These are phyloP conservation scores for Pogonomyrmex barbatus DNA, from an alignment of 1,140 invertebrate species.

Conservation along the genomic window DNA sequence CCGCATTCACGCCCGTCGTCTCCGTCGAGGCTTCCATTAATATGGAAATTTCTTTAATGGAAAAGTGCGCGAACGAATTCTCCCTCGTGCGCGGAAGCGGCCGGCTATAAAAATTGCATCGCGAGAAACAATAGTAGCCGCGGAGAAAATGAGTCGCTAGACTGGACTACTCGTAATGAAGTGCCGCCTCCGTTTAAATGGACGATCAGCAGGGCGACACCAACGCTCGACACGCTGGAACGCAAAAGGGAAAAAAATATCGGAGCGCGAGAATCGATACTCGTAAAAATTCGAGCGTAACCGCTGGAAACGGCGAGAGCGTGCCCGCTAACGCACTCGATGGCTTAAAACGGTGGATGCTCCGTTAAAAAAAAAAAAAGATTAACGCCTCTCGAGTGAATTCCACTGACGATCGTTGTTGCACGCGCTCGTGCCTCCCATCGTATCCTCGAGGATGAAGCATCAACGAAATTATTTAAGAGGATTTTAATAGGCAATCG, in stretches of 20 bases:
- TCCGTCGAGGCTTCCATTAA: constrained; percentile 74
- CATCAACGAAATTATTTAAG: constrained; percentile 21
- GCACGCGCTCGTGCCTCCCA: constrained; percentile 40
- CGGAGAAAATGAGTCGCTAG: constrained; percentile 59
- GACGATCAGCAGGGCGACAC: constrained; percentile 39
- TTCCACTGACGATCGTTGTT: constrained; percentile 31
- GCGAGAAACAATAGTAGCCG: constrained; percentile 61
- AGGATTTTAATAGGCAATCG: constrained; percentile 20
- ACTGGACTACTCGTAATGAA: constrained; percentile 28
- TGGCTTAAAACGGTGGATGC: constrained; percentile 46
- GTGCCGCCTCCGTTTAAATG: constrained; percentile 59
- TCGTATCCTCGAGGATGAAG: constrained; percentile 25
- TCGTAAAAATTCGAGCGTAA: constrained; percentile 57
- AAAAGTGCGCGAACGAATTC: constrained; percentile 64
- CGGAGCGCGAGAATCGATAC: constrained; percentile 56
- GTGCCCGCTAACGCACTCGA: constrained; percentile 41
- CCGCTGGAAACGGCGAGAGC: constrained; percentile 28
- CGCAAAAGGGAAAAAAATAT: constrained; percentile 43
- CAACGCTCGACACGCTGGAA: background rate
- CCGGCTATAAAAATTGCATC: constrained; percentile 62
- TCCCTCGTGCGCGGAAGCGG: constrained; percentile 14
- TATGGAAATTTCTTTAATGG: constrained; percentile 81
- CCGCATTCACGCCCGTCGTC: constrained; percentile 17
- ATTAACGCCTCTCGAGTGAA: constrained; percentile 47
- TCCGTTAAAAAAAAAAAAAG: constrained; percentile 43